Evolutionary conservation across 2,113 vertebrate species (phyloP).

Genomic region (Platysteira castanea): DNA sequence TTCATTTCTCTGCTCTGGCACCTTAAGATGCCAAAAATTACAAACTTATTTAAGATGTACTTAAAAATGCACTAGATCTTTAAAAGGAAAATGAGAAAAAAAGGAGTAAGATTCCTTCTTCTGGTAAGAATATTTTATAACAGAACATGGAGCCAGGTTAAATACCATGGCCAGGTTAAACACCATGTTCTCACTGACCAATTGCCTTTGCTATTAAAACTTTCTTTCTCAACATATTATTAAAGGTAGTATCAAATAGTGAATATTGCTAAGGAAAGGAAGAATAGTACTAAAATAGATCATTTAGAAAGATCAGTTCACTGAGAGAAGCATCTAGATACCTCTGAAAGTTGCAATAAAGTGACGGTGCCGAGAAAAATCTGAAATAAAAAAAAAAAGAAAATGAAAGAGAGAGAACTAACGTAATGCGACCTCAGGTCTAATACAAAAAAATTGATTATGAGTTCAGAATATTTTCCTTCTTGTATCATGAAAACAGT

Average conservation of each 20-base stretch:
- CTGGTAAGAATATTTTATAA: neutral
- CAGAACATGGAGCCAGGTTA: neutral
- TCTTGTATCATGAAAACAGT: neutral
- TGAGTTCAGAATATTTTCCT: neutral
- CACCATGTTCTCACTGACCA: neutral
- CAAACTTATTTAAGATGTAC: constrained; percentile 75
- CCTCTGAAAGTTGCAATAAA: neutral
- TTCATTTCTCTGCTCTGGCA: constrained; percentile 72
- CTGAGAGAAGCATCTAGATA: neutral
- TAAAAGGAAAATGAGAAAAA: constrained; percentile 12
- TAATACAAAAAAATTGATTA: neutral
- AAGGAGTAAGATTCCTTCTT: neutral
- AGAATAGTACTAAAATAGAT: neutral
- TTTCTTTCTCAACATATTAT: neutral
- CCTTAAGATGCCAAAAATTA: constrained; percentile 74
- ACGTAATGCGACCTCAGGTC: neutral
- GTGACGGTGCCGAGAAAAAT: neutral
- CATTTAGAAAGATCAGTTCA: neutral
- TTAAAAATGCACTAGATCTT: constrained; percentile 68
- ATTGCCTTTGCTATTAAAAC: constrained; percentile 1
- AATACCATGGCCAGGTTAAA: neutral
- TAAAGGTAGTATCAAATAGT: neutral
- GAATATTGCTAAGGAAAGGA: neutral
- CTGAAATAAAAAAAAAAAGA: neutral
- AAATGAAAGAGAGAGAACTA: neutral